Evolutionary conservation across 2,113 vertebrate genomes (phyloP).

Genomic region (Aptenodytes patagonicus): DNA sequence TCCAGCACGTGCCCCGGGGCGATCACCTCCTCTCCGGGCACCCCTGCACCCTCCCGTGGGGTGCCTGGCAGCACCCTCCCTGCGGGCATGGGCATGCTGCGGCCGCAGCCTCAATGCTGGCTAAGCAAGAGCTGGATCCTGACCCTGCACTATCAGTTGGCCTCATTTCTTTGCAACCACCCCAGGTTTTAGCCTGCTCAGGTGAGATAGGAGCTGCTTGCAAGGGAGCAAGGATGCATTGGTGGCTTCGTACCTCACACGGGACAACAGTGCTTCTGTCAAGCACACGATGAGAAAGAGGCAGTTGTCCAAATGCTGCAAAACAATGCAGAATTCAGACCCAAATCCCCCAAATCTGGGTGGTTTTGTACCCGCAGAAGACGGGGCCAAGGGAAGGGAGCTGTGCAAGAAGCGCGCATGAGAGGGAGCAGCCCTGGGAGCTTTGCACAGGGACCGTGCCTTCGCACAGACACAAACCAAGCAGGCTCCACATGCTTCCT

Average conservation of each 20-base stretch:
- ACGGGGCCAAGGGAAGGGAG: neutral
- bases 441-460: neutral
- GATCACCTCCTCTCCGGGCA: neutral
- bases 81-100: rapidly evolving
- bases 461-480: neutral
- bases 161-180: neutral
- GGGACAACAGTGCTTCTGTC: neutral
- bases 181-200: neutral
- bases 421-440: neutral
- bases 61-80: neutral
- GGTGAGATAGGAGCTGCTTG: neutral
- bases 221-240: neutral
- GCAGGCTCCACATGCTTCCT: neutral
- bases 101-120: neutral
- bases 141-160: rapidly evolving
- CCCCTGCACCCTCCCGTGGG: neutral
- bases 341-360: neutral
- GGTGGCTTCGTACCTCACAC: neutral
- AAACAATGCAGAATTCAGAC: neutral
- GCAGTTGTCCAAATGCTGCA: neutral
- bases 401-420: rapidly evolving
- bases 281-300: neutral
- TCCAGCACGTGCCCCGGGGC: rapidly evolving
- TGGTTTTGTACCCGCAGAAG: neutral
- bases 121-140: neutral